phyloP scores from a whole-genome alignment of 2,888 invertebrate genomes.

The Lithophane semibrunnea region DNA sequence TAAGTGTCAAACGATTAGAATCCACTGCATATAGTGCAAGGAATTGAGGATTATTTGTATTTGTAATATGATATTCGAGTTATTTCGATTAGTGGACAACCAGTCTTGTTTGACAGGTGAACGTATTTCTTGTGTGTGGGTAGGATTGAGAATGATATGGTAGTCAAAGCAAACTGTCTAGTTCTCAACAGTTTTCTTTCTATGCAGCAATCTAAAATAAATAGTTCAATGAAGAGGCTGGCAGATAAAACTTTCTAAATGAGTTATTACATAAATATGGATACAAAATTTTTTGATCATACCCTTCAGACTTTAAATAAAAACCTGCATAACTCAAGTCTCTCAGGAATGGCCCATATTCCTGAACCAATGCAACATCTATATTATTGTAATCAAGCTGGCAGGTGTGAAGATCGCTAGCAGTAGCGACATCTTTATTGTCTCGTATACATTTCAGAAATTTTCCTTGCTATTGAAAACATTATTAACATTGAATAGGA shows the following conservation, averaged over 20 bases:
- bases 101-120: constrained; percentile 23
- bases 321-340: neutral
- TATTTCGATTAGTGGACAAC: constrained; percentile 36
- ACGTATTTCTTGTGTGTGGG: constrained; percentile 15
- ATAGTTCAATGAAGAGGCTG: neutral
- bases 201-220: neutral
- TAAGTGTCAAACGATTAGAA: constrained; percentile 67
- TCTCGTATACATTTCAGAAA: constrained; percentile 46
- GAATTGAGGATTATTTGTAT: constrained; percentile 50
- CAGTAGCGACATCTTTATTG: constrained; percentile 69
- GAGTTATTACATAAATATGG: neutral
- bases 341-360: neutral
- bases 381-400: constrained; percentile 42
- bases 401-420: constrained; percentile 55
- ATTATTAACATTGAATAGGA: constrained; percentile 2
- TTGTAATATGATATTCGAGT: constrained; percentile 56
- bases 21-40: constrained; percentile 50
- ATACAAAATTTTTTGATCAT: neutral
- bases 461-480: neutral
- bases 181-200: neutral
- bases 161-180: constrained; percentile 12
- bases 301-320: neutral
- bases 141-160: constrained; percentile 8
- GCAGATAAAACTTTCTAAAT: neutral
- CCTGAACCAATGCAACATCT: constrained; percentile 30